Conservation (phyloP, 2,113 vertebrate genomes). For the Ammodytes marinus region DNA sequence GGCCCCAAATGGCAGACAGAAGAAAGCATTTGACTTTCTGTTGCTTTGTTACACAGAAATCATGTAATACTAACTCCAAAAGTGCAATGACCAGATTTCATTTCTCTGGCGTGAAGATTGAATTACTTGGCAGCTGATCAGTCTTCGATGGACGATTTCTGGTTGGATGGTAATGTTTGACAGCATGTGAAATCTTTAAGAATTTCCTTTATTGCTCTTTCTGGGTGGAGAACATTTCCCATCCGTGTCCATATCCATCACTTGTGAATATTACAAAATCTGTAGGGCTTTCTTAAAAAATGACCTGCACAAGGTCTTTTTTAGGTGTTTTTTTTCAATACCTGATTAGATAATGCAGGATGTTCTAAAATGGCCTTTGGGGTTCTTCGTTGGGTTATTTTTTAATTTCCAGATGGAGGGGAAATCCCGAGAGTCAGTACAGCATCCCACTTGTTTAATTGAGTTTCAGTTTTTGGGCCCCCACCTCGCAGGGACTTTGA, state of each 20-base stretch:
- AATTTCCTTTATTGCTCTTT: neutral
- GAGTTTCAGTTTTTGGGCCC: constrained; percentile 54
- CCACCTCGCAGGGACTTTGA: constrained; percentile 60
- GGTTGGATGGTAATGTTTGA: neutral
- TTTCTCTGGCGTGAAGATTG: neutral
- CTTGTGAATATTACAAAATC: neutral
- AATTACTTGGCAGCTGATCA: constrained; percentile 25
- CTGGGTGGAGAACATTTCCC: constrained; percentile 13
- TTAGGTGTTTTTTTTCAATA: constrained; percentile 32
- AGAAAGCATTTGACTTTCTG: neutral
- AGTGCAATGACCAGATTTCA: constrained; percentile 15
- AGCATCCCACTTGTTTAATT: constrained; percentile 58
- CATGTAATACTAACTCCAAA: constrained; percentile 32
- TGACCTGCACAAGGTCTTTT: constrained; percentile 15
- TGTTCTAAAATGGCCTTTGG: constrained; percentile 25
- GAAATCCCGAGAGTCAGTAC: constrained; percentile 48
- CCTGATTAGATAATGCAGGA: constrained; percentile 37
- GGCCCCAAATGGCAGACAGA: neutral
- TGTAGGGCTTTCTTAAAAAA: neutral
- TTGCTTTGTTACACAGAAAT: constrained; percentile 18
- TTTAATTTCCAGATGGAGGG: constrained; percentile 67
- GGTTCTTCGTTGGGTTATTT: constrained; percentile 13
- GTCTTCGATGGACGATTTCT: neutral
- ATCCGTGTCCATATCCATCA: neutral
- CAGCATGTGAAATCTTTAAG: neutral